phyloP scores from a whole-genome alignment of 1,140 invertebrate genomes.

The Eurytemora carolleeae region DNA sequence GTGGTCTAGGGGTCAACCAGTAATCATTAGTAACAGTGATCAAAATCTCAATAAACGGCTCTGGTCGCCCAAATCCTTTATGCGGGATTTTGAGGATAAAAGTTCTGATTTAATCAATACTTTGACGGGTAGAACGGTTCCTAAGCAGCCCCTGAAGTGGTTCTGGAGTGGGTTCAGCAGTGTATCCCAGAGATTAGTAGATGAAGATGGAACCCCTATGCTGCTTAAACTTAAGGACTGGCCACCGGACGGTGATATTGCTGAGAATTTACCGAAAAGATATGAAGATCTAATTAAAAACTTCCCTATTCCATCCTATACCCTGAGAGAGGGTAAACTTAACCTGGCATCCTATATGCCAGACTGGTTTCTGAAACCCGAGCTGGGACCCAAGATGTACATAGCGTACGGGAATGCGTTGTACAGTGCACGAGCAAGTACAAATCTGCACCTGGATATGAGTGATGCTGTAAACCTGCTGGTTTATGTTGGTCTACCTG shows the following conservation, averaged over 20 bases:
- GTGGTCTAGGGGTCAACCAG: slow-evolving; percentile 85
- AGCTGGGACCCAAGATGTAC: slow-evolving; percentile 95
- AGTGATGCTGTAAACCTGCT: slow-evolving; percentile 94
- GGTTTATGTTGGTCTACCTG: slow-evolving; percentile 80
- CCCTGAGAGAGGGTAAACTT: slow-evolving; percentile 58
- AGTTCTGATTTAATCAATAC: slow-evolving; percentile 85
- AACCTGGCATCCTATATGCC: slow-evolving; percentile 78
- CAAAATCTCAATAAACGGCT: slow-evolving; percentile 49
- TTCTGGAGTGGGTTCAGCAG: slow-evolving; percentile 95
- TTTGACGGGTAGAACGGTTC: slow-evolving; percentile 58
- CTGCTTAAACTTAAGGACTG: slow-evolving; percentile 84
- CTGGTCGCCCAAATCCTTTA: slow-evolving; percentile 79
- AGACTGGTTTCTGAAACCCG: slow-evolving; percentile 78
- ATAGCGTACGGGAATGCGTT: slow-evolving; percentile 78
- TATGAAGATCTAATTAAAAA: slow-evolving; percentile 81
- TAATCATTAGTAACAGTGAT: slow-evolving; percentile 71
- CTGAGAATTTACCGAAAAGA: slow-evolving; percentile 52
- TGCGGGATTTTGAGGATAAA: slow-evolving; percentile 68
- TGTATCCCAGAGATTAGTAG: slow-evolving; percentile 55
- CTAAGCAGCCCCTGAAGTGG: slow-evolving; percentile 68
- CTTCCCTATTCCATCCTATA: slow-evolving; percentile 75
- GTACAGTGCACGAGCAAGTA: slow-evolving; percentile 68
- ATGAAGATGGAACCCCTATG: slow-evolving; percentile 55
- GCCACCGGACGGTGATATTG: slow-evolving; percentile 87
- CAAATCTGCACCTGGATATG: slow-evolving; percentile 88